Evolutionary conservation across 2,797 vertebrate species (phyloP).

Genomic region (Kryptolebias ocellatus): DNA sequence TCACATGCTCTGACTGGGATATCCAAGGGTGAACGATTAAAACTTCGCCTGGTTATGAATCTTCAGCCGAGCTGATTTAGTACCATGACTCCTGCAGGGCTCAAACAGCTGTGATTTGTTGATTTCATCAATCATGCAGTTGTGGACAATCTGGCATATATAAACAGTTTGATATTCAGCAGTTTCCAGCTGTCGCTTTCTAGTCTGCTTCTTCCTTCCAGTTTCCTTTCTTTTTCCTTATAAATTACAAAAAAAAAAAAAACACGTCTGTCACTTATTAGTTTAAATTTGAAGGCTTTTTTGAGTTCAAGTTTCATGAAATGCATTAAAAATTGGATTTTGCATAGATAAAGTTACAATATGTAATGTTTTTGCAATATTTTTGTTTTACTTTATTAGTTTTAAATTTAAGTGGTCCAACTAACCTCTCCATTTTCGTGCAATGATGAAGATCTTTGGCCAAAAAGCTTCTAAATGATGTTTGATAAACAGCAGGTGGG

Average conservation of each 20-base stretch:
- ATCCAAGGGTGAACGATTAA: conserved; percentile 54
- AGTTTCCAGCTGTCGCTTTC: conserved; percentile 10
- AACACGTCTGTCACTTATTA: background rate
- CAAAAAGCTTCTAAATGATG: conserved; percentile 13
- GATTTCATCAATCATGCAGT: conserved; percentile 65
- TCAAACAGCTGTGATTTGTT: conserved; percentile 68
- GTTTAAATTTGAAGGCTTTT: background rate
- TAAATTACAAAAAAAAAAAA: background rate
- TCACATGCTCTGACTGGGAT: conserved; percentile 40
- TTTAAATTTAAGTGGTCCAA: background rate
- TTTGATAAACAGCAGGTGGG: conserved; percentile 34
- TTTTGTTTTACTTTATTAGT: background rate
- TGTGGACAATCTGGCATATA: conserved; percentile 49
- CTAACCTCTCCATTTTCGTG: conserved; percentile 4
- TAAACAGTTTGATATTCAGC: conserved; percentile 53
- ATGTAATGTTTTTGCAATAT: background rate
- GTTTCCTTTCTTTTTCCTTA: background rate
- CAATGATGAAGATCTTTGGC: background rate
- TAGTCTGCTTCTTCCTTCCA: background rate
- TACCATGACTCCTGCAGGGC: conserved; percentile 56
- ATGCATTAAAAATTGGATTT: background rate
- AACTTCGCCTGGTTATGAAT: conserved; percentile 65
- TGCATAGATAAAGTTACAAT: background rate
- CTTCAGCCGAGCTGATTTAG: conserved; percentile 71
- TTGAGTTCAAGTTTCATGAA: background rate